phyloP scores from a whole-genome alignment of 2,888 invertebrate genomes.

The Gnatocerus cornutus region DNA sequence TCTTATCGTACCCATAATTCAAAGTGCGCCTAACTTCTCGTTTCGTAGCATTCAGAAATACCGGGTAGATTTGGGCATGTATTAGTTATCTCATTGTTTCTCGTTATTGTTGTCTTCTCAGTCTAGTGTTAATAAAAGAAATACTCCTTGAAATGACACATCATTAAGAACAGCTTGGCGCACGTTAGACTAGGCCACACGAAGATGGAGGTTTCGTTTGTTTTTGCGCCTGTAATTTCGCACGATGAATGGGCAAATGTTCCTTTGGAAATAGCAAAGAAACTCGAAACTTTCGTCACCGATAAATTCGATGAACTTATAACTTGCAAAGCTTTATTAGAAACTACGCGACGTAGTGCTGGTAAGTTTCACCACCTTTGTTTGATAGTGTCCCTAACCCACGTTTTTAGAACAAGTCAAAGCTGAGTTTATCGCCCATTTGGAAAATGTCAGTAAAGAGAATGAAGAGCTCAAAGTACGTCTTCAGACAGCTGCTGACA shows the following conservation, averaged over 20 bases:
- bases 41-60: constrained; percentile 39
- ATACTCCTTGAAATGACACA: constrained; percentile 8
- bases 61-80: constrained; percentile 35
- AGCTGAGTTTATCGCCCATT: constrained; percentile 73
- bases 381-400: neutral
- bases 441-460: constrained; percentile 76
- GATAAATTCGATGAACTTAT: constrained; percentile 82
- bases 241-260: constrained; percentile 75
- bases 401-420: constrained; percentile 75
- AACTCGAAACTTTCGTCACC: constrained; percentile 77
- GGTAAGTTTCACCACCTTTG: constrained; percentile 71
- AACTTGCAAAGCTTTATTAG: constrained; percentile 83
- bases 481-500: constrained; percentile 76
- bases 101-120: constrained; percentile 16
- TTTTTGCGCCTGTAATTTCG: constrained; percentile 70
- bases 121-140: constrained; percentile 1
- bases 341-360: constrained; percentile 77
- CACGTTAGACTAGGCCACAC: constrained; percentile 1
- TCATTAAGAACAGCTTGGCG: neutral
- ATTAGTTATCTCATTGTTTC: constrained; percentile 10
- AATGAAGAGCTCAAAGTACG: constrained; percentile 78
- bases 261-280: constrained; percentile 74
- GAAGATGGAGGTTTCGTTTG: constrained; percentile 64
- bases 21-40: constrained; percentile 24
- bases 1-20: constrained; percentile 10